These are phyloP conservation scores for Dallia pectoralis DNA, from an alignment of 2,797 vertebrate genomes.

Conservation along the genomic window DNA sequence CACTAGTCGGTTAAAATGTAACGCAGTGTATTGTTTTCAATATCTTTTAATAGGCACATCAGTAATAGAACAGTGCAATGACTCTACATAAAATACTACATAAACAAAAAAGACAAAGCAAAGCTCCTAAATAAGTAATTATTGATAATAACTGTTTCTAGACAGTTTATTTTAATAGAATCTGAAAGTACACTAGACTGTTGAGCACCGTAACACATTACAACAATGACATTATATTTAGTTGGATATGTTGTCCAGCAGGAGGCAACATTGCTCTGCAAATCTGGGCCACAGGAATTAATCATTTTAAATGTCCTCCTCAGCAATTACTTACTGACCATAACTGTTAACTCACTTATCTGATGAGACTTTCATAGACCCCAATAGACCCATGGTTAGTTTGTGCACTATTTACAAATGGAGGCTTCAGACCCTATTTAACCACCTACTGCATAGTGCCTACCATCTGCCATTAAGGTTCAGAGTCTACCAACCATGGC, in stretches of 20 bases:
- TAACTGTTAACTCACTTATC: background rate
- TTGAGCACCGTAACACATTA: too few relatives aligned
- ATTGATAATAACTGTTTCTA: too few relatives aligned
- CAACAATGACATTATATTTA: too few relatives aligned
- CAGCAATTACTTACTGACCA: background rate
- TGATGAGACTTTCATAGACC: constrained; percentile 5
- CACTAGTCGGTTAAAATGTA: too few relatives aligned
- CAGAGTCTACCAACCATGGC: background rate
- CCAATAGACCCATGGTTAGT: background rate
- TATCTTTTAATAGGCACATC: too few relatives aligned
- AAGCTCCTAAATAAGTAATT: too few relatives aligned
- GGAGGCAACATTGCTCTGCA: constrained; percentile 6
- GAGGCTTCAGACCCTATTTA: background rate
- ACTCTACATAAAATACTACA: too few relatives aligned
- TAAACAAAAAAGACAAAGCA: too few relatives aligned
- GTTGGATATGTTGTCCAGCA: constrained; percentile 9
- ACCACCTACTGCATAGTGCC: background rate
- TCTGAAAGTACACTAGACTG: too few relatives aligned
- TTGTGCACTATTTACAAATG: background rate
- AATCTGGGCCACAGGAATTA: background rate
- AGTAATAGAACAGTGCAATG: too few relatives aligned
- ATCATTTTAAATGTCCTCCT: background rate
- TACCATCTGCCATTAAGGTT: background rate
- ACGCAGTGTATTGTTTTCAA: too few relatives aligned
- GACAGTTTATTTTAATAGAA: too few relatives aligned